Base-by-base conservation (phyloP, 2,113 vertebrate species). In the Pseudopipra pipra region DNA sequence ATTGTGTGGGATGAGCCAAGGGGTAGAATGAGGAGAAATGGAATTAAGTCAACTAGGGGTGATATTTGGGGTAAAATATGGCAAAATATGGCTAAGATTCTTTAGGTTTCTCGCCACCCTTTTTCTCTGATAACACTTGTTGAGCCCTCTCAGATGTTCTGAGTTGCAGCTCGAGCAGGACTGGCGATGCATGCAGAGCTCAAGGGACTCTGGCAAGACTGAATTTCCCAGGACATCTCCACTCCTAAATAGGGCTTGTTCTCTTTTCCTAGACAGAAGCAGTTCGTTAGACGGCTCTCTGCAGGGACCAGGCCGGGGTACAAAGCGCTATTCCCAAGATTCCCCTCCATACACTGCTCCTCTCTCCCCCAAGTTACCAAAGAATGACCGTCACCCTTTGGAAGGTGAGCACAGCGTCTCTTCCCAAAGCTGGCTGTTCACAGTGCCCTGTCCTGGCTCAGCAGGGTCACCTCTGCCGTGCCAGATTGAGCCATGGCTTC, bases 281-380 rank as follows among this genome's bases (percentile, higher is more conserved):
- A 91, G 97, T 54, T 98, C 98, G 49, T 96, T 97, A 90, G 98
- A 99, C 89, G 97, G 97, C 86, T 87, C 98, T 91, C 97, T 97
- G 47, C 97, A 98, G 58, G 98, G 98, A 81, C 97, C 98, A n/a
- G 98, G 97, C 75, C 97, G 98, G 96, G 98, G 98, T 62, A 95
- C 97, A 93, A 99, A 99, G 97, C 97, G 98, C 35, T 98, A 98
- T 94, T 97, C 97, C 68, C 98, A 98, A 83, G 98, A 99, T 51
- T 68, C 96, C 94, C 97, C 96, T 95, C 97, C 97, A 78, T 98
- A 98, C 97, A 98, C 80, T 96, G 97, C 98, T 93, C 97, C 98
- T 86, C 94, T 98, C 39, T 98, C 98, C 90, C 98, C 98, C 95
- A 99, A 99, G 97, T 96, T 98, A 92, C 82, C 98, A 96, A 99